Base-by-base conservation (phyloP, 2,113 vertebrate genomes). In the Guaruba guarouba region DNA sequence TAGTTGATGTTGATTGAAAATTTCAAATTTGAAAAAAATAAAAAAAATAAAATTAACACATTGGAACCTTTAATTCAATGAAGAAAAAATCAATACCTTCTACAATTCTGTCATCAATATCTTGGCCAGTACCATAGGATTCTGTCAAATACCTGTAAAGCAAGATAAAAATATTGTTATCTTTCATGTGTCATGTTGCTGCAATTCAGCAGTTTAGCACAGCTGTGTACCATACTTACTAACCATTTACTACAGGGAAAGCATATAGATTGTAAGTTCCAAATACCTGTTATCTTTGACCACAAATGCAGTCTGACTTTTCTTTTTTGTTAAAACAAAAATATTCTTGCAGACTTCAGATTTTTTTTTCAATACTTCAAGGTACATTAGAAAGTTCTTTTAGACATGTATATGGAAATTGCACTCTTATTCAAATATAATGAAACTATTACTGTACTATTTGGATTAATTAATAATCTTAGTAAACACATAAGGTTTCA, bases 61-160 rank as follows among this genome's bases (percentile, higher is more conserved):
- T 13, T 63, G 17, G 10, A 88, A 76, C 5, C 2, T 88, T 71
- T 51, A 78, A 9, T 57, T 76, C 29, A 90, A 22, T 74, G 14
- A 86, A 86, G 59, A 27, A 84, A 70, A 80, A 41, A 54, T 71
- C 79, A 89, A 54, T 97, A 99, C 99, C 99, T 99, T 99, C 99
- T 67, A 99, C 99, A 96, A 99, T 99, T 89, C 99, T 98, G 52
- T 99, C 99, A 94, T 99, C 99, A 64, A 99, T 99, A 97, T 99
- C 99, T 98, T 99, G 99, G 31, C 99, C 99, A 8, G 98, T 98
- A 39, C 99, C 99, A 68, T 99, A 99, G 3, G 99, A 99, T 55
- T 98, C 98, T 27, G 99, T 99, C 92, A 99, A 95, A 96, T 99
- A 99, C 84, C 99, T 99, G 90, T 61, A 90, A 92, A 90, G 20